Evolutionary conservation across 1,140 invertebrate species (phyloP).

Genomic region (Tetragonula clypearis): DNA sequence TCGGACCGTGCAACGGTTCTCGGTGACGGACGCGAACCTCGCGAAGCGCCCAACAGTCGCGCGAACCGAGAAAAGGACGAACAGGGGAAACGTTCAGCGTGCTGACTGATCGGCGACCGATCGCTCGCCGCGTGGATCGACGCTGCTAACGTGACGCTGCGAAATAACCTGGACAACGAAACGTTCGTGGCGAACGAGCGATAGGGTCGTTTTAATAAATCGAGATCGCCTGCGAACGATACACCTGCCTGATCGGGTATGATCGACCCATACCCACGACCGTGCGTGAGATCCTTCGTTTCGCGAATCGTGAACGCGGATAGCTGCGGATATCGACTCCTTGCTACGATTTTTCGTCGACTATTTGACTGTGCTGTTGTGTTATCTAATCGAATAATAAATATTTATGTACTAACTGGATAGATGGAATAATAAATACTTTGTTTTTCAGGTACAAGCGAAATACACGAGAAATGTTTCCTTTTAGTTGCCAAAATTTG

Average conservation of each 20-base stretch:
- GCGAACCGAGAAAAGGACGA: not conserved
- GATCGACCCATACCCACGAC: not conserved
- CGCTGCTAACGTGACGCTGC: constrained; percentile 4
- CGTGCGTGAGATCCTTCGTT: not conserved
- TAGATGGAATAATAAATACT: too few species aligned
- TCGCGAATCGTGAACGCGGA: not conserved
- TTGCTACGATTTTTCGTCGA: not conserved
- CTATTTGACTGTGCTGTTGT: too few species aligned
- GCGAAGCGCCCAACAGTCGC: not conserved
- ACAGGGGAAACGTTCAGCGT: constrained; percentile 25
- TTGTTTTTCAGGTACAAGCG: too few species aligned
- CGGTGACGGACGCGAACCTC: constrained; percentile 25
- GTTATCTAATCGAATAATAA: too few species aligned
- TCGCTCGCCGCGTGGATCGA: not conserved
- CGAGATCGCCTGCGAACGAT: not conserved
- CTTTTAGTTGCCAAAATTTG: too few species aligned
- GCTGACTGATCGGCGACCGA: constrained; percentile 36
- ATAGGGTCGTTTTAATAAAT: constrained; percentile 16
- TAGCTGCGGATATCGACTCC: not conserved
- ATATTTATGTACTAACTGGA: too few species aligned
- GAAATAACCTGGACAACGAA: constrained; percentile 1
- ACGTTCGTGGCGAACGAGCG: not conserved
- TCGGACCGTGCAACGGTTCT: constrained; percentile 44
- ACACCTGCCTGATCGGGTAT: not conserved
- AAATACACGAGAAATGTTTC: too few species aligned